These are phyloP conservation scores for Mohoua ochrocephala DNA, from an alignment of 2,113 vertebrate genomes.

Conservation along the genomic window DNA sequence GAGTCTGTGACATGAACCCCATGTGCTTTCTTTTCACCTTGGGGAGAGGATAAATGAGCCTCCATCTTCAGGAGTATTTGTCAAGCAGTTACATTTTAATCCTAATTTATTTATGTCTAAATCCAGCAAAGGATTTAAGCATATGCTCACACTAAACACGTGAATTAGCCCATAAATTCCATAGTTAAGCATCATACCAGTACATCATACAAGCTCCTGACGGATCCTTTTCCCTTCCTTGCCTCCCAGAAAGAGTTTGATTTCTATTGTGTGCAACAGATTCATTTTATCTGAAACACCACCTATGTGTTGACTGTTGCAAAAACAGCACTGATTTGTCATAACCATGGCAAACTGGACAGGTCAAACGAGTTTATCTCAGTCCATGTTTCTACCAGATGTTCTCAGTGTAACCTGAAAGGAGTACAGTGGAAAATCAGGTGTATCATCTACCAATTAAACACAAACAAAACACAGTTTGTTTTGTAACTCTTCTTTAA, in stretches of 20 bases:
- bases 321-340: neutral
- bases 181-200: neutral
- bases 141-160: neutral
- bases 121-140: neutral
- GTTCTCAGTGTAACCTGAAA: neutral
- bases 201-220: neutral
- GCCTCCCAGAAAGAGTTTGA: neutral
- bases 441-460: neutral
- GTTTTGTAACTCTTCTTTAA: neutral
- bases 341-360: neutral
- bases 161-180: neutral
- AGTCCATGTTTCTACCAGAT: neutral
- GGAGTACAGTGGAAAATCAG: neutral
- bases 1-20: neutral
- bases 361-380: neutral
- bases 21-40: neutral
- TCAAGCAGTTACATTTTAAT: neutral
- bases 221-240: neutral
- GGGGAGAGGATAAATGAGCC: neutral
- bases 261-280: neutral
- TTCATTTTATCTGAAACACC: neutral
- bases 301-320: neutral
- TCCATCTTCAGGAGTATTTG: neutral
- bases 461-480: neutral
- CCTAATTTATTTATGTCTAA: neutral